Percentiles rank a stretch among this genome's conserved stretches.
Conservation (phyloP, 2,797 vertebrate species). For the Channa striata region DNA sequence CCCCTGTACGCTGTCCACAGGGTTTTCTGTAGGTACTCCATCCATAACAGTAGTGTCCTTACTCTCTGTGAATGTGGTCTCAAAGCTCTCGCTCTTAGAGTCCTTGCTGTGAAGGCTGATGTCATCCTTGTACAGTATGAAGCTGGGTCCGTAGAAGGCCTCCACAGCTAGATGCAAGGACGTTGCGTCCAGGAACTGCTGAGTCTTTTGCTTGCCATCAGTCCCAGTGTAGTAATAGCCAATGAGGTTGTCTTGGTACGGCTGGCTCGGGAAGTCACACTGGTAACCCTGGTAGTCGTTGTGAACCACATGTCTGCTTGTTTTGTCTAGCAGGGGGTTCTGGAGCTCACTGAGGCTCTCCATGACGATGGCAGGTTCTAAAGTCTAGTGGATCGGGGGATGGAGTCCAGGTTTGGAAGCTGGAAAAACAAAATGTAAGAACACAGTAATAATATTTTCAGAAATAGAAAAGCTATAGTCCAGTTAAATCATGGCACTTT, state of each 20-base stretch:
- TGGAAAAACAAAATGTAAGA: conserved; percentile 37
- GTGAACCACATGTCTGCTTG: conserved; percentile 78
- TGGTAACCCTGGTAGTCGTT: conserved; percentile 86
- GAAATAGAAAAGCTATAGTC: conserved; percentile 10
- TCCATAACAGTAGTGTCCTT: conserved; percentile 78
- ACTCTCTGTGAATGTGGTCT: conserved; percentile 92
- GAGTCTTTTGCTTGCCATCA: conserved; percentile 80
- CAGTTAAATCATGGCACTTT: conserved; percentile 2
- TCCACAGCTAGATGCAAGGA: conserved; percentile 93
- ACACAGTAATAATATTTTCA: background rate
- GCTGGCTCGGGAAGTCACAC: conserved; percentile 83
- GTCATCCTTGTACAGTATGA: conserved; percentile 90
- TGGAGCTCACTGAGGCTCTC: conserved; percentile 92
- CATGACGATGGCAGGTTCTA: conserved; percentile 78
- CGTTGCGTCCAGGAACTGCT: conserved; percentile 92
- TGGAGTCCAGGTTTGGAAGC: conserved; percentile 56
- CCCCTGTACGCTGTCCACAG: conserved; percentile 57
- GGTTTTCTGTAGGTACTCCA: conserved; percentile 60
- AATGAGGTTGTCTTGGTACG: conserved; percentile 89
- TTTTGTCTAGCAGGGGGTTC: conserved; percentile 89
- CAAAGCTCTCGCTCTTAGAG: conserved; percentile 89
- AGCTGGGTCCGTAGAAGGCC: conserved; percentile 90
- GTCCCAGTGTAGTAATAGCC: conserved; percentile 88
- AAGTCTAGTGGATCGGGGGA: conserved; percentile 30
- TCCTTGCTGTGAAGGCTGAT: conserved; percentile 87